These are phyloP conservation scores for Catocala sponsa DNA, from an alignment of 2,888 invertebrate species.

Conservation along the genomic window DNA sequence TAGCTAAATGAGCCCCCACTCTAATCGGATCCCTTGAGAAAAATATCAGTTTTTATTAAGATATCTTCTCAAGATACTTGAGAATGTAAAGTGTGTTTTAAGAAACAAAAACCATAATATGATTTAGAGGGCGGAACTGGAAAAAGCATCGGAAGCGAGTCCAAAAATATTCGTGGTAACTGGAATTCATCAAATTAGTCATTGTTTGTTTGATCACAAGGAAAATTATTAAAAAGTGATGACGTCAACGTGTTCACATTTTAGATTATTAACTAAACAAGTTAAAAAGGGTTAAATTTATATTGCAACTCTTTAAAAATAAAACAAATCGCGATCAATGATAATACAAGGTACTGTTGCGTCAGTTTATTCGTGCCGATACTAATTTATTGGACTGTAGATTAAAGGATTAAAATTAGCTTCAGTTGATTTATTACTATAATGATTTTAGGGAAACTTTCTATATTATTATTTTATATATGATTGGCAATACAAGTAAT, in stretches of 20 bases:
- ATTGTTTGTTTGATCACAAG: background rate
- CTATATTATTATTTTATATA: no score
- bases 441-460: no score
- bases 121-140: no score
- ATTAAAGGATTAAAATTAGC: no score
- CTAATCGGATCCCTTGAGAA: constrained; percentile 59
- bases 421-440: no score
- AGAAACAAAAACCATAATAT: constrained; percentile 11
- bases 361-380: no score
- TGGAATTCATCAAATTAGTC: background rate
- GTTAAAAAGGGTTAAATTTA: constrained; percentile 4
- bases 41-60: constrained; percentile 41
- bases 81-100: constrained; percentile 15
- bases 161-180: background rate
- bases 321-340: no score
- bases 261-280: constrained; percentile 12
- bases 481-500: no score
- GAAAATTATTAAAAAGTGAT: constrained; percentile 4
- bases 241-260: constrained; percentile 7
- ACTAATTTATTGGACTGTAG: no score
- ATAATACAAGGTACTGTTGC: no score
- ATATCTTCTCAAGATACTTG: constrained; percentile 36
- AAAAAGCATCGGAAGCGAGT: no score
- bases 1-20: constrained; percentile 58
- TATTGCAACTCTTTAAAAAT: no score